These are phyloP conservation scores for Pteria penguin DNA, from an alignment of 2,888 invertebrate species.

Conservation along the genomic window DNA sequence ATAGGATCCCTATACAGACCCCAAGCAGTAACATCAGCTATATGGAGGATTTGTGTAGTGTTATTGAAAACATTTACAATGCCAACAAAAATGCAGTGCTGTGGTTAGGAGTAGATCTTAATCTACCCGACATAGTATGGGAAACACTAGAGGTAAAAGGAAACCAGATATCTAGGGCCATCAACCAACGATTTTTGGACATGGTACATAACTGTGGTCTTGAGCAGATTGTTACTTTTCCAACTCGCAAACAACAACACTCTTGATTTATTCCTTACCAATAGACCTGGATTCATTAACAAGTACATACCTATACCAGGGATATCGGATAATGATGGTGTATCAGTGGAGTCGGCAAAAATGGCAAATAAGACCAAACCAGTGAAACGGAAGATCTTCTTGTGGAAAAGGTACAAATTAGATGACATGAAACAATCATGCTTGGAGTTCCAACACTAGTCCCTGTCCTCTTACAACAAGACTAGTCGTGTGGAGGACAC, in stretches of 20 bases:
- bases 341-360: background rate
- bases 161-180: conserved; percentile 10
- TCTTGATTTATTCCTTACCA: conserved; percentile 28
- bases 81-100: conserved; percentile 7
- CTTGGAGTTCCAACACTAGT: background rate
- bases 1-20: conserved; percentile 3
- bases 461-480: background rate
- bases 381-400: background rate
- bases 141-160: conserved; percentile 2
- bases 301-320: conserved; percentile 11
- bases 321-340: conserved; percentile 36
- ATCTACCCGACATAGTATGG: conserved; percentile 38
- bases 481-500: background rate
- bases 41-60: conserved; percentile 18
- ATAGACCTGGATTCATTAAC: conserved; percentile 23
- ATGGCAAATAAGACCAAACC: background rate
- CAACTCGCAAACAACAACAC: conserved; percentile 23
- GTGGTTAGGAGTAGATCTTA: conserved; percentile 13
- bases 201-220: conserved; percentile 7
- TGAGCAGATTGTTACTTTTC: conserved; percentile 36
- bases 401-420: conserved; percentile 1
- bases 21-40: conserved; percentile 19
- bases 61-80: background rate
- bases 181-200: conserved; percentile 32
- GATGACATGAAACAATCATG: background rate